Conservation (phyloP, 2,888 invertebrate genomes). For the Phasia obesa region DNA sequence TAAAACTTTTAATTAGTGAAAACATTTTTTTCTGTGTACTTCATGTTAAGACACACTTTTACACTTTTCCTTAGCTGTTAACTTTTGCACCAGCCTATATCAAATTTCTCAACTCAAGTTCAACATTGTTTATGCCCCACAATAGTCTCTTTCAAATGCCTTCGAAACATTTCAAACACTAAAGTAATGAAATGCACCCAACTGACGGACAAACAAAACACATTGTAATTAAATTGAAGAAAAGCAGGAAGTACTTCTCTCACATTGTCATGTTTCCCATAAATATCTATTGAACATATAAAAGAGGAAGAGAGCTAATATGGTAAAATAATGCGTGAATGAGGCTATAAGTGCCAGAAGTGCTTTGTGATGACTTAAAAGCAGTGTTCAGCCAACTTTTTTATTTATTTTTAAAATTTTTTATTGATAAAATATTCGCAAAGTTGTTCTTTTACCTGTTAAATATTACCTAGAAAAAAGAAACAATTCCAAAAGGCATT, state of each 20-base stretch:
- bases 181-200: slow-evolving; percentile 43
- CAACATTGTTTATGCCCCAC: not conserved
- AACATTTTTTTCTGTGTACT: no score
- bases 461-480: no score
- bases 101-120: no score
- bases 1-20: not conserved
- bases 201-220: not conserved
- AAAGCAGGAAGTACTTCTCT: slow-evolving; percentile 45
- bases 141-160: slow-evolving; percentile 9
- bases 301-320: slow-evolving; percentile 10
- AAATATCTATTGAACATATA: slow-evolving; percentile 1
- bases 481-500: no score
- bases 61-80: no score
- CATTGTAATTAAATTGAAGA: slow-evolving; percentile 21
- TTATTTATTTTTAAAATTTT: no score
- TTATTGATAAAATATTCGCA: no score
- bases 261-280: slow-evolving; percentile 3
- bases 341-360: slow-evolving; percentile 32
- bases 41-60: no score
- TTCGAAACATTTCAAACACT: slow-evolving; percentile 9
- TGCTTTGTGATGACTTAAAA: not conserved
- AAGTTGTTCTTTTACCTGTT: no score
- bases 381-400: slow-evolving; percentile 8
- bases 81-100: no score
- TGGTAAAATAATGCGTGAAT: slow-evolving; percentile 34